These are phyloP conservation scores for Spisula subtruncata DNA, from an alignment of 2,888 invertebrate species.

Conservation along the genomic window DNA sequence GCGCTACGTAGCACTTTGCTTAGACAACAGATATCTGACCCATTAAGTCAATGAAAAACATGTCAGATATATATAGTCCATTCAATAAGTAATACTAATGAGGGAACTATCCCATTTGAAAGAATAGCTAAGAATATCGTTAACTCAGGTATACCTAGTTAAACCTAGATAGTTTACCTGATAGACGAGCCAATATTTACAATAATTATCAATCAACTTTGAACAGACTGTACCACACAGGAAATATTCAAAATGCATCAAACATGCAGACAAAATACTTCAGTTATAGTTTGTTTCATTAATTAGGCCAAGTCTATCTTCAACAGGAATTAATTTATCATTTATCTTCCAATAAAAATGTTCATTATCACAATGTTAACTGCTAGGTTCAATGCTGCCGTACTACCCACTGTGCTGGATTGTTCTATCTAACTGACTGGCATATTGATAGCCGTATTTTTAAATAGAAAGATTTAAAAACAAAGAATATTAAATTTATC, in stretches of 20 bases:
- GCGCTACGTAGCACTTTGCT: too few species aligned
- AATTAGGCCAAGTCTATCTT: slow-evolving; percentile 24
- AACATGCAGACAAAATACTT: not conserved
- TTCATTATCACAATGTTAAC: slow-evolving; percentile 40
- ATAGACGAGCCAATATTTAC: too few species aligned
- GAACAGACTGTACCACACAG: too few species aligned
- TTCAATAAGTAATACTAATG: too few species aligned
- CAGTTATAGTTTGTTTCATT: not conserved
- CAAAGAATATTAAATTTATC: not conserved
- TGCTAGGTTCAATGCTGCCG: slow-evolving; percentile 18
- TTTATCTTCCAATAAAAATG: slow-evolving; percentile 41
- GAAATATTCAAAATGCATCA: not conserved
- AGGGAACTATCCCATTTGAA: too few species aligned
- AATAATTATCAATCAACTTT: too few species aligned
- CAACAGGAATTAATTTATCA: slow-evolving; percentile 48
- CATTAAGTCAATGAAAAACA: too few species aligned
- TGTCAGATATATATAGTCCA: too few species aligned
- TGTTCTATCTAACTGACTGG: slow-evolving; percentile 42
- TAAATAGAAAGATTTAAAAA: not conserved
- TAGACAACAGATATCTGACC: too few species aligned
- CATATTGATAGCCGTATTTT: slow-evolving; percentile 29
- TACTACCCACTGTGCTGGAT: slow-evolving; percentile 33
- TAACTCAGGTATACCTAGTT: too few species aligned
- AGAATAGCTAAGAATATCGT: too few species aligned
- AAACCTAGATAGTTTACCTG: too few species aligned